A percentile compares a stretch with the other conserved stretches of the same genome.
Evolutionary conservation across 2,113 vertebrate genomes (phyloP).

Genomic region (Desmodus rotundus): DNA sequence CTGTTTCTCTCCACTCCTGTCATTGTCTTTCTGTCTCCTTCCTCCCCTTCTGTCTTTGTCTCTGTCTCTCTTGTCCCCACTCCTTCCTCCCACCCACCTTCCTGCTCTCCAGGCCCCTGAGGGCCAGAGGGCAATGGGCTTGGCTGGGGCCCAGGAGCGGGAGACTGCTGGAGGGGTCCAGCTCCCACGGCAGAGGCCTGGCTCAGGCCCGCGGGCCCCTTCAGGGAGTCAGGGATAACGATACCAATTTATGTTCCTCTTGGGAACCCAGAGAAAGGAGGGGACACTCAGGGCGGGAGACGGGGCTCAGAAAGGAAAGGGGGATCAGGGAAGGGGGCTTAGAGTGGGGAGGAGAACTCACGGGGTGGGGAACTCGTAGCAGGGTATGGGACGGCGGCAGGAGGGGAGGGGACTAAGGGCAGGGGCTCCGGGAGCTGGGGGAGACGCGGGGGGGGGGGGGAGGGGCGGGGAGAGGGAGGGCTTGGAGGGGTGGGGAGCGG

Average conservation of each 20-base stretch:
- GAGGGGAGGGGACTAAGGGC: not conserved
- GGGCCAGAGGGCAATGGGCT: not conserved
- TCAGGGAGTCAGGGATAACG: not conserved
- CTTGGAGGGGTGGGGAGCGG: accelerated
- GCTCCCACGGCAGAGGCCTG: not conserved
- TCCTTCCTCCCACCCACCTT: not conserved
- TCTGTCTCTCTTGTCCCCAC: not conserved
- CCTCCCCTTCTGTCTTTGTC: not conserved
- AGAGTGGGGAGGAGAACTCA: not conserved
- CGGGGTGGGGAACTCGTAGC: not conserved
- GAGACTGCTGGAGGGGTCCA: no score
- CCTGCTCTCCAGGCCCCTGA: not conserved
- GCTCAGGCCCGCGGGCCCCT: not conserved
- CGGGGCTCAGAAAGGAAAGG: not conserved
- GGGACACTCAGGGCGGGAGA: not conserved
- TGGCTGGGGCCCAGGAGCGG: not conserved
- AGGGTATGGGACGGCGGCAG: not conserved
- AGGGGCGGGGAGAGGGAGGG: no score
- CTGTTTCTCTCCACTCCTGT: not conserved
- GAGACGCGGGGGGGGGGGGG: not conserved
- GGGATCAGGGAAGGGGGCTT: not conserved
- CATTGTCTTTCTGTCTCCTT: not conserved
- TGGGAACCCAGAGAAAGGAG: not conserved
- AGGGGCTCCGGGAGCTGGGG: no score
- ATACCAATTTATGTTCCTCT: no score